Evolutionary conservation across 2,888 invertebrate genomes (phyloP).

Genomic region (Lasioglossum calceatum): DNA sequence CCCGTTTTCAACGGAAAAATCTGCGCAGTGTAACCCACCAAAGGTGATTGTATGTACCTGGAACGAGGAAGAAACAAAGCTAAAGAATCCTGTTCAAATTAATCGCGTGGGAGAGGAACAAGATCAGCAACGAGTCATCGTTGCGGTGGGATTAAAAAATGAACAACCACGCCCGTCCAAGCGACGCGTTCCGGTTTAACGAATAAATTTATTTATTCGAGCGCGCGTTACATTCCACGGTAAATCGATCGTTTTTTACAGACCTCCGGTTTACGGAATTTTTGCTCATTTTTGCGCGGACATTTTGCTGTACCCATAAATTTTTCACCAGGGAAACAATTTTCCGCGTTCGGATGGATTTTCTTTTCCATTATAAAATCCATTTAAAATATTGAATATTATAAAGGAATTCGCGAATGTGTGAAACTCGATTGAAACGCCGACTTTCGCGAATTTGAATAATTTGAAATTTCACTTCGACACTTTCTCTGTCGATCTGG

Average conservation of each 20-base stretch:
- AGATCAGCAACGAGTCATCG: not conserved
- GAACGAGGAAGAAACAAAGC: slow-evolving; percentile 22
- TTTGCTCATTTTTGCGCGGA: not conserved
- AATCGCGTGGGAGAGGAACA: not conserved
- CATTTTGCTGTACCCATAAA: not conserved
- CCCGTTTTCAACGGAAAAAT: slow-evolving; percentile 24
- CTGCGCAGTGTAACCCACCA: not conserved
- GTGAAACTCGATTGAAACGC: not conserved
- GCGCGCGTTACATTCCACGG: not conserved
- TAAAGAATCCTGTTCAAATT: not conserved
- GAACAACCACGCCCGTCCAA: not conserved
- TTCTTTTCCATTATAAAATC: not conserved
- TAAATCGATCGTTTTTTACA: not conserved
- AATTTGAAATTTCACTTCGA: not conserved
- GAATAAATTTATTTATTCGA: not conserved
- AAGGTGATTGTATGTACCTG: not conserved
- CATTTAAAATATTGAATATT: not conserved
- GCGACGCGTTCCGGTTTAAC: not conserved
- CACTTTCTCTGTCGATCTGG: not conserved
- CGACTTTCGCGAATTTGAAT: not conserved
- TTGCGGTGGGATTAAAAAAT: not conserved
- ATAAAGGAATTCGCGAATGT: not conserved
- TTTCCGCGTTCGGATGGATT: not conserved
- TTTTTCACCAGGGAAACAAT: not conserved
- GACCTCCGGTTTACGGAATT: not conserved